Conservation (phyloP, 1,140 invertebrate genomes). For the Cydia strobilella region DNA sequence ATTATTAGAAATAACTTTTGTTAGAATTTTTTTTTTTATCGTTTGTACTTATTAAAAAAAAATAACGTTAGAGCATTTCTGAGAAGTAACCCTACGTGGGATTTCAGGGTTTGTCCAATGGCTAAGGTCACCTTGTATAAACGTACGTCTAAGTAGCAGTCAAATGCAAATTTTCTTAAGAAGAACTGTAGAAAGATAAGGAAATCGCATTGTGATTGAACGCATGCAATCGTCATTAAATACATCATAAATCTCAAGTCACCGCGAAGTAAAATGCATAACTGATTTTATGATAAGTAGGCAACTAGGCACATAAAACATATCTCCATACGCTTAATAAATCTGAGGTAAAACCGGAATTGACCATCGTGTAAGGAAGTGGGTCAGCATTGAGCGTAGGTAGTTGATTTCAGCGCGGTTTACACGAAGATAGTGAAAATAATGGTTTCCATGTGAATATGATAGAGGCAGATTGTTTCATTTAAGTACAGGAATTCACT, state of each 20-base stretch:
- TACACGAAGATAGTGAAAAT: not conserved
- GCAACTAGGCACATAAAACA: not conserved
- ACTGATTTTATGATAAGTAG: not conserved
- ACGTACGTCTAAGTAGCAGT: no score
- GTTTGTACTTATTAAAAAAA: no score
- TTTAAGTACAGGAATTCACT: no score
- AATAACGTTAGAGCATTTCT: no score
- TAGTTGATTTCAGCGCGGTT: not conserved
- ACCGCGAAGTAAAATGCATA: not conserved
- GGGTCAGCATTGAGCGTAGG: conserved; percentile 5
- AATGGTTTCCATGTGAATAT: no score
- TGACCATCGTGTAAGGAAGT: not conserved
- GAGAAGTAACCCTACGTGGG: no score
- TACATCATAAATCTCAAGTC: not conserved
- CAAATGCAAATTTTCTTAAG: no score
- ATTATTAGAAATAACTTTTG: no score
- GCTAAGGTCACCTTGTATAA: no score
- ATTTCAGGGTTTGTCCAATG: no score
- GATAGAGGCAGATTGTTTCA: no score
- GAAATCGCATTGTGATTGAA: not conserved
- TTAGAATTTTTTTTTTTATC: no score
- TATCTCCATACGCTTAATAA: not conserved
- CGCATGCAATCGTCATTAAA: not conserved
- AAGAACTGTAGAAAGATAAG: not conserved
- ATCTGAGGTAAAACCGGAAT: conserved; percentile 10